Conservation (phyloP, 2,113 vertebrate species). For the Podarcis raffonei region DNA sequence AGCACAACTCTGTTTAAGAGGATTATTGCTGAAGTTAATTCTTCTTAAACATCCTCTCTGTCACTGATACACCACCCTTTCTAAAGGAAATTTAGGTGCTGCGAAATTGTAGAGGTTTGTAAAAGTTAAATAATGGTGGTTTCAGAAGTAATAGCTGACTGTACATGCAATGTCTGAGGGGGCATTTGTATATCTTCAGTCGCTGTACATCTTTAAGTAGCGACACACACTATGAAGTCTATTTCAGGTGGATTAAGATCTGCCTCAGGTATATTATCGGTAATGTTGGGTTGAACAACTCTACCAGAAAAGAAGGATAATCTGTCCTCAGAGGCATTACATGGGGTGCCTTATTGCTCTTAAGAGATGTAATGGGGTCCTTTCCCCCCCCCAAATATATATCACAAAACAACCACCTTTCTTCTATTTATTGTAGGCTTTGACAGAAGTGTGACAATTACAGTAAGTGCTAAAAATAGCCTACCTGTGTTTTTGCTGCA, state of each 20-base stretch:
- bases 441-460: neutral
- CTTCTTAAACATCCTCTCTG: neutral
- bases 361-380: conserved; percentile 37
- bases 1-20: neutral
- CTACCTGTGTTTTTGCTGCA: rapidly evolving
- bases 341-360: neutral
- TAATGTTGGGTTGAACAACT: conserved; percentile 13
- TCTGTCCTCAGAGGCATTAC: conserved; percentile 17
- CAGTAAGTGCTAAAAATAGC: neutral
- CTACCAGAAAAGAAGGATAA: neutral
- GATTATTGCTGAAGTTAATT: rapidly evolving
- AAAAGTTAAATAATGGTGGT: neutral
- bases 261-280: conserved; percentile 1
- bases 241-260: conserved; percentile 13
- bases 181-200: neutral
- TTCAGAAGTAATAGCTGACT: conserved; percentile 27
- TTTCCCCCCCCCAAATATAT: no score
- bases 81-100: neutral
- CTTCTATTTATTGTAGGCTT: conserved; percentile 11
- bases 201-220: conserved; percentile 35
- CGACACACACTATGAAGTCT: conserved; percentile 7
- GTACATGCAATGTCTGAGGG: neutral
- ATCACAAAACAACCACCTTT: neutral
- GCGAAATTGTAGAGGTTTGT: neutral
- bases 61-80: rapidly evolving